These are phyloP conservation scores for Acrocephalus arundinaceus DNA, from an alignment of 2,113 vertebrate genomes.

Conservation along the genomic window DNA sequence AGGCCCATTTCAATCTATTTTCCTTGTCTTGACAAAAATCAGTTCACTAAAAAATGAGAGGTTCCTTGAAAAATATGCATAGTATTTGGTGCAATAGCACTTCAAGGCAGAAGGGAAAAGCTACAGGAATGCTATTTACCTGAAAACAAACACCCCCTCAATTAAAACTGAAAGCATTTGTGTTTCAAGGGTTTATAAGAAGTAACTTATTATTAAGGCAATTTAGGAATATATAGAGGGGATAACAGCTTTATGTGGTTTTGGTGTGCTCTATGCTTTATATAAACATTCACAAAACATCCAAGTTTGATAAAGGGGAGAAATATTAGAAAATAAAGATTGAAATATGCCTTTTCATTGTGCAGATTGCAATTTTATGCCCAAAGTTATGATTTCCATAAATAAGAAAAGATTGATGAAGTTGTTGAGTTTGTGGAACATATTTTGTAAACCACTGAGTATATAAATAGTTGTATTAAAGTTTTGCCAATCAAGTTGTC, in stretches of 20 bases:
- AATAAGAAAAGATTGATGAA: neutral
- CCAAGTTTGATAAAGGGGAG: neutral
- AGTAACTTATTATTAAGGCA: neutral
- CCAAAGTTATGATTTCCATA: neutral
- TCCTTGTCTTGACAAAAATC: neutral
- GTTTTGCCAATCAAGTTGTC: slow-evolving; percentile 1
- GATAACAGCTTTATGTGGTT: neutral
- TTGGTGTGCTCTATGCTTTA: neutral
- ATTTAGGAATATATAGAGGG: neutral
- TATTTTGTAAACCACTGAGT: neutral
- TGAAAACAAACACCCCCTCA: neutral
- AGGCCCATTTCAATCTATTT: neutral
- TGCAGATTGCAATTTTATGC: neutral
- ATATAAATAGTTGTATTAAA: neutral
- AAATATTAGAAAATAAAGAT: neutral
- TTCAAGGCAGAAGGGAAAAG: neutral
- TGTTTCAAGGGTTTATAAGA: neutral
- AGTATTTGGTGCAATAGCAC: neutral
- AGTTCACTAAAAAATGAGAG: neutral
- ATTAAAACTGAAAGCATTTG: neutral
- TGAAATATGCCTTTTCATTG: neutral
- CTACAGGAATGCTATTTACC: neutral
- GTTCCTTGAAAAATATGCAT: neutral
- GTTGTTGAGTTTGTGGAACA: neutral
- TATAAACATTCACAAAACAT: neutral